Evolutionary conservation across 2,113 vertebrate genomes (phyloP).

Genomic region (Clarias gariepinus): DNA sequence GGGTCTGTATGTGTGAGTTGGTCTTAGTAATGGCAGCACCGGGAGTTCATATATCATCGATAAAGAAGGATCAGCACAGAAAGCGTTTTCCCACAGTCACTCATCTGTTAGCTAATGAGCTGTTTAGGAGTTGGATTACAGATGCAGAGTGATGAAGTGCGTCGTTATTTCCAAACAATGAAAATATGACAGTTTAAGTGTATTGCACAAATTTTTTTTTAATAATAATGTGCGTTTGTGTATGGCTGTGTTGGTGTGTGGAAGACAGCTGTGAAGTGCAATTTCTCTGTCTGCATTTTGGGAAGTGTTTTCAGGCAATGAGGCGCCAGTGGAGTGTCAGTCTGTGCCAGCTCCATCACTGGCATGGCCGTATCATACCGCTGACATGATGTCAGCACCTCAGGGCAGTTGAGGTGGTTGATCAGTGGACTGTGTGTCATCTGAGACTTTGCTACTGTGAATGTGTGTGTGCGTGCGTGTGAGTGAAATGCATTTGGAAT

Average conservation of each 20-base stretch:
- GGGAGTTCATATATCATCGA: slow-evolving; percentile 43
- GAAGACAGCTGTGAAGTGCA: not conserved
- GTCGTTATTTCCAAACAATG: not conserved
- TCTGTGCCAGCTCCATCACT: slow-evolving; percentile 14
- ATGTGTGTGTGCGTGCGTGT: not conserved
- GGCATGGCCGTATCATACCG: slow-evolving; percentile 17
- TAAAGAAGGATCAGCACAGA: slow-evolving; percentile 21
- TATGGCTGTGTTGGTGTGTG: not conserved
- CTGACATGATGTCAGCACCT: slow-evolving; percentile 30
- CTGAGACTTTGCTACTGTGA: not conserved
- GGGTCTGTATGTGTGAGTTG: slow-evolving; percentile 27
- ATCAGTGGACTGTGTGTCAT: slow-evolving; percentile 12
- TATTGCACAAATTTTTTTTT: not conserved
- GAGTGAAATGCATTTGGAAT: slow-evolving; percentile 3
- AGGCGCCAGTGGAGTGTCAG: slow-evolving; percentile 38
- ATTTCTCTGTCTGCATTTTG: slow-evolving; percentile 18
- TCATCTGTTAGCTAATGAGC: slow-evolving; percentile 19
- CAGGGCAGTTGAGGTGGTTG: not conserved
- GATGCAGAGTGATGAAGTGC: not conserved
- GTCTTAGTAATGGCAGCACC: not conserved
- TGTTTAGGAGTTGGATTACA: slow-evolving; percentile 11
- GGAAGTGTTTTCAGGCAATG: not conserved
- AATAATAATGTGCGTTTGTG: not conserved
- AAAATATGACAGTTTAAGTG: not conserved
- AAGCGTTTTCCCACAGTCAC: slow-evolving; percentile 26